Conservation (phyloP, 2,797 vertebrate species). For the Siniperca scherzeri region DNA sequence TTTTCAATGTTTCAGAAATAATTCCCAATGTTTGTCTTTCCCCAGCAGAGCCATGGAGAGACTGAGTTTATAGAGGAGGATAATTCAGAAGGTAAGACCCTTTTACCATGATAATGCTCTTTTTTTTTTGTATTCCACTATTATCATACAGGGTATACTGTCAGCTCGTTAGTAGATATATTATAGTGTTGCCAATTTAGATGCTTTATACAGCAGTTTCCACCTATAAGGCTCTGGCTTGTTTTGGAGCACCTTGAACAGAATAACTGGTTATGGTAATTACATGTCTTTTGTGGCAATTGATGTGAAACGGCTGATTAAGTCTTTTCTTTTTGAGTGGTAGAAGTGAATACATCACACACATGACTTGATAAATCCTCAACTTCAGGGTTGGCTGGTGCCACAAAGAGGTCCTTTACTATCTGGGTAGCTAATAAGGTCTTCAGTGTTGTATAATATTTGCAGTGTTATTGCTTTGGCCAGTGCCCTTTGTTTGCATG, state of each 20-base stretch:
- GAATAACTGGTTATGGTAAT: background rate
- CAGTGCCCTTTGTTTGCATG: background rate
- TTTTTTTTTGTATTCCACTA: background rate
- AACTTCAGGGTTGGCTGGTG: background rate
- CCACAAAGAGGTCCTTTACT: background rate
- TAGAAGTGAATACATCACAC: too few species aligned
- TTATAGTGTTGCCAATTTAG: background rate
- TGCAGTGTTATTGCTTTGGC: background rate
- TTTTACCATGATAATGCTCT: background rate
- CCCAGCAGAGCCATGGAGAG: constrained; percentile 83
- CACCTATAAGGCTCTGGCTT: too few species aligned
- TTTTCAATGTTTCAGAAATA: background rate
- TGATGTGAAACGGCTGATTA: background rate
- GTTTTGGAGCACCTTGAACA: background rate
- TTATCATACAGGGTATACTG: background rate
- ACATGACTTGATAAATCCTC: background rate
- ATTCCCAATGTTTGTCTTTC: constrained; percentile 21
- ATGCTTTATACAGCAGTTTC: background rate
- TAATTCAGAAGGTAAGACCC: constrained; percentile 85
- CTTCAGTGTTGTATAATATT: background rate
- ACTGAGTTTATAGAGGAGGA: constrained; percentile 87
- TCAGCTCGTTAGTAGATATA: background rate
- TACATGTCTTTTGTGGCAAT: background rate
- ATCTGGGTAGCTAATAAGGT: background rate
- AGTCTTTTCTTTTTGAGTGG: background rate